A percentile compares a stretch with the other conserved stretches of the same genome.
These are phyloP conservation scores for Amphilophus citrinellus DNA, from an alignment of 2,113 vertebrate genomes.

Conservation along the genomic window DNA sequence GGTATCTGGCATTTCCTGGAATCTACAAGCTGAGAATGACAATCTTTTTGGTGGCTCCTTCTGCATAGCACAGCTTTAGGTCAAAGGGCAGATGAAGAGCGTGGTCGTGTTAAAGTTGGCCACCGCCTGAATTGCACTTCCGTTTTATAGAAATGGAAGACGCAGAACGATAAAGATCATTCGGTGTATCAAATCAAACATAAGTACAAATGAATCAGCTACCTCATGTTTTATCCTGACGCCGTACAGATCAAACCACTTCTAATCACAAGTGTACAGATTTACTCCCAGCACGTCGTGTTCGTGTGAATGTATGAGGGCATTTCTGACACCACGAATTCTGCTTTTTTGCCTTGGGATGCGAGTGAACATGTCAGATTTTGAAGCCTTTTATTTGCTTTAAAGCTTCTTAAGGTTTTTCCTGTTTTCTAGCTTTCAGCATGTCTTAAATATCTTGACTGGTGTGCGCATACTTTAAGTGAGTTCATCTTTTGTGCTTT, in stretches of 20 bases:
- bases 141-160: constrained; percentile 3
- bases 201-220: constrained; percentile 63
- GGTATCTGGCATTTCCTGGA: constrained; percentile 2
- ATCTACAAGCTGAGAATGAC: constrained; percentile 53
- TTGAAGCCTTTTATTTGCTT: constrained; percentile 62
- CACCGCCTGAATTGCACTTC: constrained; percentile 38
- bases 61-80: constrained; percentile 21
- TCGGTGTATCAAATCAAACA: constrained; percentile 22
- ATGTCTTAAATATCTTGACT: constrained; percentile 57
- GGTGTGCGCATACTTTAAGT: constrained; percentile 44
- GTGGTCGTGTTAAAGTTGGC: not conserved
- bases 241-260: constrained; percentile 39
- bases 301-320: constrained; percentile 65
- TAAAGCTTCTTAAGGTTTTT: constrained; percentile 33
- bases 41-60: constrained; percentile 49
- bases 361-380: constrained; percentile 28
- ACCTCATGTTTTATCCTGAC: constrained; percentile 67
- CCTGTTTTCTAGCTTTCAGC: constrained; percentile 45
- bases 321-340: constrained; percentile 40
- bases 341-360: constrained; percentile 47
- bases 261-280: constrained; percentile 40
- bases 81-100: not conserved
- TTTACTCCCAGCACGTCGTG: constrained; percentile 46
- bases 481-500: constrained; percentile 42
- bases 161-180: not conserved